Base-by-base conservation (phyloP, 1,140 invertebrate species). In the Pachypsylla venusta region DNA sequence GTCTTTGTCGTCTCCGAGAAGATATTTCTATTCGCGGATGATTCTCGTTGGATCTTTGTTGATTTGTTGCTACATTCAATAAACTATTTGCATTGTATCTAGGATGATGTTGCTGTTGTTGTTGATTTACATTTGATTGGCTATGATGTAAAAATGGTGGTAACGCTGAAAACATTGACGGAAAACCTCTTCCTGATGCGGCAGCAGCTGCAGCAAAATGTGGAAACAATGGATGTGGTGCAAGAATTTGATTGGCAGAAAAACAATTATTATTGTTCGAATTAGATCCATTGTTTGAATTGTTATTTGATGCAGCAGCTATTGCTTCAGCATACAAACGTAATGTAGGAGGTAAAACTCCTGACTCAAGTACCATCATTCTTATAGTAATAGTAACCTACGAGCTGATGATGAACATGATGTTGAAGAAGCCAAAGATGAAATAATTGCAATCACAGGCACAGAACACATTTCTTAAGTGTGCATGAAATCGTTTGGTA, bases 331-430 rank as follows among this genome's bases (percentile, higher is more conserved):
- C 60, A 54, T 61, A 61, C 20, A 61, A 26, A 5, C 55, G 24
- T n/a, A 61, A 56, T 7, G 60, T 54, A 24, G 60, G 60, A 54
- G 60, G 60, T 35, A 61, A 25, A 12, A 57, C 60, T 3, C 60
- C 60, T 5, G 35, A 39, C 27, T 61, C 60, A 2, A 61, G 60
- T 20, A 61, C 60, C 60, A 61, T 61, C 25, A 56, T 61, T 48
- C 16, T 48, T n/a, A n/a, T n/a, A n/a, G n/a, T n/a, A n/a, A n/a
- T n/a, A n/a, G n/a, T n/a, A n/a, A n/a, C n/a, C n/a, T n/a, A n/a
- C n/a, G n/a, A n/a, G n/a, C n/a, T n/a, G n/a, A n/a, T n/a, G n/a
- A n/a, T n/a, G n/a, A n/a, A n/a, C n/a, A n/a, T n/a, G n/a, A n/a
- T n/a, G n/a, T n/a, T n/a, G n/a, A n/a, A n/a, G n/a, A n/a, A n/a